Conservation (phyloP, 2,113 vertebrate genomes). For the Ammodramus savannarum region DNA sequence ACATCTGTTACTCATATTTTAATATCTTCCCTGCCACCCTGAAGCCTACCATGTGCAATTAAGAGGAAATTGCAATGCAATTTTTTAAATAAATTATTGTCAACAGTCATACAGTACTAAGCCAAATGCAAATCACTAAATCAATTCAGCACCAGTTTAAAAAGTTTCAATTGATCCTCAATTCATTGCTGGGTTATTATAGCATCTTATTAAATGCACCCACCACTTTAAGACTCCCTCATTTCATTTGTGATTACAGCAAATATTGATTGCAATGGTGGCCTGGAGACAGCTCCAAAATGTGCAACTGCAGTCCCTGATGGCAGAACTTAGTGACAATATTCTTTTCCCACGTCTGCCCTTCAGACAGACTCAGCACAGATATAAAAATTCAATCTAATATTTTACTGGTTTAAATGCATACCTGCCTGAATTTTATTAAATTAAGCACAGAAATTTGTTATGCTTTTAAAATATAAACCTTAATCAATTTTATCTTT, state of each 20-base stretch:
- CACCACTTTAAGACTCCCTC: background rate
- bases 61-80: conserved; percentile 38
- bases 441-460: background rate
- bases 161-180: conserved; percentile 55
- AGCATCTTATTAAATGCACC: conserved; percentile 6
- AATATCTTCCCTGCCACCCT: conserved; percentile 44
- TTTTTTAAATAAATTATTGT: conserved; percentile 12
- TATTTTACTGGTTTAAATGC: background rate
- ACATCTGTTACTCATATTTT: conserved; percentile 64
- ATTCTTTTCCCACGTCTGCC: background rate
- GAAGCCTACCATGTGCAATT: conserved; percentile 32
- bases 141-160: conserved; percentile 25
- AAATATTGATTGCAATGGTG: background rate
- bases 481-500: background rate
- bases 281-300: background rate
- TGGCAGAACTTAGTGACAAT: background rate
- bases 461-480: background rate
- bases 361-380: background rate
- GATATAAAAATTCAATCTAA: background rate
- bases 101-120: background rate
- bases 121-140: conserved; percentile 32
- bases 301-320: background rate
- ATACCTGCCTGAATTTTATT: background rate
- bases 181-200: background rate
- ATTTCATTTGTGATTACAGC: conserved; percentile 4